phyloP scores from a whole-genome alignment of 2,113 vertebrate genomes.

The Sitta europaea region DNA sequence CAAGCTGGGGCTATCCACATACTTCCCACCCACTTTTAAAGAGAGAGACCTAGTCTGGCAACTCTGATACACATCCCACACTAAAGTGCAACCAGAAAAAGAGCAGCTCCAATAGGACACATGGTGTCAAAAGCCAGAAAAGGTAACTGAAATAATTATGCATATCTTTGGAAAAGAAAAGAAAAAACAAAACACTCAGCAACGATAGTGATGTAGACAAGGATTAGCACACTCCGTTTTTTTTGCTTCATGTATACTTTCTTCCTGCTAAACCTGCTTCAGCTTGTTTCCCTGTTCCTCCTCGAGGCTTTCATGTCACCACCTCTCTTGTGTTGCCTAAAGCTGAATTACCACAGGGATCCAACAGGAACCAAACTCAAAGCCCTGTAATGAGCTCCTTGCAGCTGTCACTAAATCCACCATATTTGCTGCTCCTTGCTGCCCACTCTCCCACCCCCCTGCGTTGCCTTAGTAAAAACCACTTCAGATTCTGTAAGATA shows the following conservation, averaged over 20 bases:
- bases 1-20: not conserved
- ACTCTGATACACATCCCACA: not conserved
- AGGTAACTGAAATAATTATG: not conserved
- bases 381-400: not conserved
- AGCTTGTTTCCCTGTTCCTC: not conserved
- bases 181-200: not conserved
- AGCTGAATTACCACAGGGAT: not conserved
- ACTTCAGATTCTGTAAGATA: not conserved
- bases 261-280: not conserved
- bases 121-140: not conserved
- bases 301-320: not conserved
- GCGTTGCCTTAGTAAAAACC: not conserved
- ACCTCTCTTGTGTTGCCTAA: not conserved
- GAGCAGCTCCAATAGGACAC: not conserved
- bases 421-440: not conserved
- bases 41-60: not conserved
- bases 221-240: not conserved
- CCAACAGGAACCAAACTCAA: not conserved
- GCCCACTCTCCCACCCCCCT: not conserved
- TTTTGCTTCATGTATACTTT: not conserved
- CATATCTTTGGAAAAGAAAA: accelerated
- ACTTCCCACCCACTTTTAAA: not conserved
- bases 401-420: not conserved
- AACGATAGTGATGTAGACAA: not conserved
- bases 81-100: not conserved